Base-by-base conservation (phyloP, 2,888 invertebrate genomes). In the Arge pagana region DNA sequence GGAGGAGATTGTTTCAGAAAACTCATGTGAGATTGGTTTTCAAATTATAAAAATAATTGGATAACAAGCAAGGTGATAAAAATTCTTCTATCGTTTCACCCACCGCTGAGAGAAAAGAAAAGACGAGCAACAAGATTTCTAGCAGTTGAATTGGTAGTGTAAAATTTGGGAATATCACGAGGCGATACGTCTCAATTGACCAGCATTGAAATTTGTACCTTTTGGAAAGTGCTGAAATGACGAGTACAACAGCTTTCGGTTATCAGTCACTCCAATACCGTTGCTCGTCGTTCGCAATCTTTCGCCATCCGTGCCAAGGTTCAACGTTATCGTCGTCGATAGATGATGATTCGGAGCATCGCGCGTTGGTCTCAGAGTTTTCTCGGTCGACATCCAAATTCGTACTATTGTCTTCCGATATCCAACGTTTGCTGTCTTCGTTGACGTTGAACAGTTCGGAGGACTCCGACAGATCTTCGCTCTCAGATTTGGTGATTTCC, bases 291-390 rank as follows among this genome's bases (percentile, higher is more conserved):
- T 18, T 39, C 15, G 30, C 61, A 33, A 68, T 56, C 55, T 70
- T 68, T 19, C 63, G 67, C 70, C 71, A 74, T 3, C 74, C 74
- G 48, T 71, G 74, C 74, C 74, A 74, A 2, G 72, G 70, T 23
- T 23, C 26, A 18, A 10, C 6, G 23, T 35, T 45, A 3, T 48
- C 39, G 3, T 48, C 37, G 23, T 48, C 37, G 7, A 30, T 37
- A 3, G n/a, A n/a, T n/a, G n/a, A n/a, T n/a, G n/a, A n/a, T n/a
- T n/a, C n/a, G n/a, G n/a, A n/a, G n/a, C n/a, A n/a, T 28, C 10
- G 28, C 28, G n/a, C 28, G 7, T 28, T 28, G 7, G 7, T 28
- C 10, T 8, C 28, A 28, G n/a, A 28, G 28, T 10, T 7, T 28
- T 10, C 10, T 28, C 7, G 28, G 7, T 28, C 28, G 7, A 28